A percentile compares a stretch with the other conserved stretches of the same genome.
These are phyloP conservation scores for Phymorhynchus buccinoides DNA, from an alignment of 1,140 invertebrate species.

Conservation along the genomic window DNA sequence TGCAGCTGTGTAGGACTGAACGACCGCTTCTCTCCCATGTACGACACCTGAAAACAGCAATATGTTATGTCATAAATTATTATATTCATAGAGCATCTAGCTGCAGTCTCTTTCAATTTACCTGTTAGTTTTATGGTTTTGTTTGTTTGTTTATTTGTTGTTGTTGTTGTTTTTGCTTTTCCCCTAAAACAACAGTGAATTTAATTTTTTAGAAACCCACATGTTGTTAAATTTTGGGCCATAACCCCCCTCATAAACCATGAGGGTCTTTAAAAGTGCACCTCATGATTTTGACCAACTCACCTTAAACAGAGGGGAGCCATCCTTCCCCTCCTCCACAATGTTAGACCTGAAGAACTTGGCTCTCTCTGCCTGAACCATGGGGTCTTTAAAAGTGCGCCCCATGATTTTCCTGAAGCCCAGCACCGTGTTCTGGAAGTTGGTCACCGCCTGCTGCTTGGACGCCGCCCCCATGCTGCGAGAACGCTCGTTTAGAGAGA, in stretches of 20 bases:
- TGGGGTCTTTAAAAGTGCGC: constrained; percentile 86
- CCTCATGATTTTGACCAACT: not conserved
- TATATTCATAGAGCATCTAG: too few species aligned
- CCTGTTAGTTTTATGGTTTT: too few species aligned
- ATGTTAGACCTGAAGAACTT: constrained; percentile 81
- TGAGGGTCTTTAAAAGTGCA: too few species aligned
- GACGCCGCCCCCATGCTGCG: constrained; percentile 95
- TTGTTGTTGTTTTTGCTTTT: too few species aligned
- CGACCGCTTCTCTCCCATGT: constrained; percentile 18
- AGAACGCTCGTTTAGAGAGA: constrained; percentile 93
- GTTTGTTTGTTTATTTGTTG: too few species aligned
- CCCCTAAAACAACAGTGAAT: too few species aligned
- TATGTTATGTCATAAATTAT: not conserved
- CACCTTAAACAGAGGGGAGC: constrained; percentile 83
- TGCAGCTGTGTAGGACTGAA: too few species aligned
- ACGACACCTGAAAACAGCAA: not conserved
- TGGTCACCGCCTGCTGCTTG: constrained; percentile 96
- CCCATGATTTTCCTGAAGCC: constrained; percentile 95
- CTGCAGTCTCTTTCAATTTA: too few species aligned
- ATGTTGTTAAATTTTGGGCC: too few species aligned
- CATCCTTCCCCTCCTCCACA: constrained; percentile 77
- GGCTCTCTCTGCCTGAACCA: constrained; percentile 85
- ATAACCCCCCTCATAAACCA: not conserved
- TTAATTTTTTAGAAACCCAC: too few species aligned
- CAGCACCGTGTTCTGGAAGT: constrained; percentile 96